A percentile compares a stretch with the other conserved stretches of the same genome.
phyloP scores from a whole-genome alignment of 2,797 vertebrate genomes.

The Chiloscyllium punctatum region DNA sequence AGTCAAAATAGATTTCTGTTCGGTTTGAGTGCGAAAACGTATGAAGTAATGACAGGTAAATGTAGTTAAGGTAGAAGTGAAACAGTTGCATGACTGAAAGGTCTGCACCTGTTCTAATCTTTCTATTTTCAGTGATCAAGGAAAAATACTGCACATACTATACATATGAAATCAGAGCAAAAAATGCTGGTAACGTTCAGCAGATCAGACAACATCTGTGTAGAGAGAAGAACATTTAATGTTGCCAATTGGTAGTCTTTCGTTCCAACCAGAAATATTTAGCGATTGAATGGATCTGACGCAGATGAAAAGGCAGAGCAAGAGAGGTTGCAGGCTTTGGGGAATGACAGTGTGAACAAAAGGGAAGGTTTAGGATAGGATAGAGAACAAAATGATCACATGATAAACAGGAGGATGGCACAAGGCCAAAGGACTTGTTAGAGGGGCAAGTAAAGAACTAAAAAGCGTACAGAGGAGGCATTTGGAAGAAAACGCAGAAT shows the following conservation, averaged over 20 bases:
- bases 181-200: background rate
- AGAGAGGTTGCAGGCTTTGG: background rate
- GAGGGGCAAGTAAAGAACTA: background rate
- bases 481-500: background rate
- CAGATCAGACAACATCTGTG: background rate
- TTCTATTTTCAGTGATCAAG: background rate
- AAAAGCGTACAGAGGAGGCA: background rate
- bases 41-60: background rate
- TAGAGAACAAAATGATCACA: background rate
- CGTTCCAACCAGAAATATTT: background rate
- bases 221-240: background rate
- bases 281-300: background rate
- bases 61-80: background rate
- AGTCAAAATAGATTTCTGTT: background rate
- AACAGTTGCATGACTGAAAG: background rate
- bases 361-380: background rate
- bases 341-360: background rate
- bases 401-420: background rate
- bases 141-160: background rate
- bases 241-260: background rate
- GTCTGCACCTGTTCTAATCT: background rate
- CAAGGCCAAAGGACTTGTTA: background rate
- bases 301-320: background rate
- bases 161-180: background rate
- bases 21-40: background rate